Evolutionary conservation across 2,113 vertebrate genomes (phyloP), one percentile per base, ranked within the genome.

Genomic region (Zapornia atra): DNA sequence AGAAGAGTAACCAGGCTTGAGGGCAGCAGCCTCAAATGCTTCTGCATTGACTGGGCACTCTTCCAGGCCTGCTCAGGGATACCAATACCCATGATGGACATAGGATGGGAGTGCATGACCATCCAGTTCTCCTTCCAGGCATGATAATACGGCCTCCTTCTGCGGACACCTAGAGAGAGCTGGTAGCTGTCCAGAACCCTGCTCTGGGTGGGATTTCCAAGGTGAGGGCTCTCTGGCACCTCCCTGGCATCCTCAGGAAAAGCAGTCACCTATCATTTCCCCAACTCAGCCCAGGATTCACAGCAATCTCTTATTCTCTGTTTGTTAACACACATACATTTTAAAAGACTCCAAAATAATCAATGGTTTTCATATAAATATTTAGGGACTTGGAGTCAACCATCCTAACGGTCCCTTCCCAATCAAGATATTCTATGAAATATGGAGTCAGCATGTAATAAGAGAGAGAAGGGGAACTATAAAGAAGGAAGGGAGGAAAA

Each of bases 41-140:
- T 28, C 42, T 10, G 59, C 46, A 42, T 11, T 25, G 11, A 36
- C 8, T 19, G 56, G 65, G 36, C 15, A 6, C 60, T 16, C 31
- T 24, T 65, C 34, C 17, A 2, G 0, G 6, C 17, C 73, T 60
- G 44, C 44, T 46, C 13, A 17, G 38, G 65, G n/a, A 51, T 68
- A 15, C 29, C 53, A 2, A 1, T 3, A 4, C 10, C 36, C 4
- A 1, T 5, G 38, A 51, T 11, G 59, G 73, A 6, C 3, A 2
- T 1, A 9, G 40, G 22, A 25, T 29, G 42, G 26, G 18, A 69
- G 44, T 0, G 12, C 46, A 36, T 29, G 34, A 54, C 10, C 34
- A 7, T 0, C 3, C 46, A 24, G 17, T 4, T 79, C 72, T 60
- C 69, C 60, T 33, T 54, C n/a, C 71, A 75, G 46, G 29, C 51